A percentile compares a stretch with the other conserved stretches of the same genome.
Evolutionary conservation across 53 echinoderm and acorn worm species (phyloP).

Genomic region (Paelopatides confundens): DNA sequence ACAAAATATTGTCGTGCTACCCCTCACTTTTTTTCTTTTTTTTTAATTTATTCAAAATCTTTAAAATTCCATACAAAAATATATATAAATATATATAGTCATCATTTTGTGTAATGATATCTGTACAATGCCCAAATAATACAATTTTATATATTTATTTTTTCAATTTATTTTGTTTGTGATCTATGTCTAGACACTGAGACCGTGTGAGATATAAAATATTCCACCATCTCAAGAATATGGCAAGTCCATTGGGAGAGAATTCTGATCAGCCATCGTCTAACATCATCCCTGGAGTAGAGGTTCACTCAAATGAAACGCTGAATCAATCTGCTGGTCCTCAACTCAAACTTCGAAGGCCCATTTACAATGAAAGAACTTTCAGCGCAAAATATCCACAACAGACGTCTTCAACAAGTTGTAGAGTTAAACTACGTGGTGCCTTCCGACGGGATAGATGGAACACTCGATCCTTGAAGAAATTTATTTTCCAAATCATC

Average conservation of each 20-base stretch:
- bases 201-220: not conserved
- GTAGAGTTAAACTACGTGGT: not conserved
- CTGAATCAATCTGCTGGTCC: not conserved
- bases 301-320: not conserved
- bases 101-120: too few relatives aligned
- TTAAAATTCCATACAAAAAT: too few relatives aligned
- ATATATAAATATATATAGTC: too few relatives aligned
- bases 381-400: not conserved
- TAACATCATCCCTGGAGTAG: not conserved
- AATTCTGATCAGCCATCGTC: not conserved
- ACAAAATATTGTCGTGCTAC: too few relatives aligned
- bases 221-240: not conserved
- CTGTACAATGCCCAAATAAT: too few relatives aligned
- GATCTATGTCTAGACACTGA: too few relatives aligned
- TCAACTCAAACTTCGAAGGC: slow-evolving; percentile 2
- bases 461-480: slow-evolving; percentile 3
- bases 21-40: too few relatives aligned
- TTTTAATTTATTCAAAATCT: too few relatives aligned
- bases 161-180: too few relatives aligned
- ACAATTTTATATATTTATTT: too few relatives aligned
- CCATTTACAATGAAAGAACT: slow-evolving; percentile 39
- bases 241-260: not conserved
- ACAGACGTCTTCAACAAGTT: not conserved
- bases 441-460: not conserved
- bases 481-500: slow-evolving; percentile 48